phyloP scores from a whole-genome alignment of 2,113 vertebrate genomes.

The Ptychochromis oligacanthus region DNA sequence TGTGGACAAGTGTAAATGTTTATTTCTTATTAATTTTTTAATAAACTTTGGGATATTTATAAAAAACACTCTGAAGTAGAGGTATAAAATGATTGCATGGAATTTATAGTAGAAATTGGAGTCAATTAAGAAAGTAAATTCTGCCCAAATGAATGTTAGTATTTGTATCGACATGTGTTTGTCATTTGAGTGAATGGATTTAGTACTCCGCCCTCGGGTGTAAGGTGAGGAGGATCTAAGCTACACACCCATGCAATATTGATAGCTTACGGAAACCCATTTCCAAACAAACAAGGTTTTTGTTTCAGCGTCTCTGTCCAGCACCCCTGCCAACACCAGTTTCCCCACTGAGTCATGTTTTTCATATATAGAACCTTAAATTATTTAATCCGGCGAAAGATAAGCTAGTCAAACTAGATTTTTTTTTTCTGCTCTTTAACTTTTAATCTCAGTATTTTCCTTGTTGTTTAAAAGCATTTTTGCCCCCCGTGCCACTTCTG shows the following conservation, averaged over 20 bases:
- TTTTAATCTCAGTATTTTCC: background rate
- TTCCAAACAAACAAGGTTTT: conserved; percentile 55
- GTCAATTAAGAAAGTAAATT: background rate
- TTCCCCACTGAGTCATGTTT: background rate
- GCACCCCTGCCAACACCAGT: background rate
- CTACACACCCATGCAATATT: conserved; percentile 66
- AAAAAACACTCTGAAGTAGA: background rate
- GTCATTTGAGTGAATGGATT: conserved; percentile 44
- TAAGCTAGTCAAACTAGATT: background rate
- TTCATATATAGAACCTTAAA: background rate
- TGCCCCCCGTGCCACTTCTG: background rate
- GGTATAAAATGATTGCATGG: background rate
- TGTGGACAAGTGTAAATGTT: background rate
- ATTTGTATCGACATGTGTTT: background rate
- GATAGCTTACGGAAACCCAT: conserved; percentile 43
- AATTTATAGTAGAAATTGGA: background rate
- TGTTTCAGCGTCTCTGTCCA: conserved; percentile 33
- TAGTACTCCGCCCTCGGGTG: conserved; percentile 34
- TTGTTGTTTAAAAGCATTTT: background rate
- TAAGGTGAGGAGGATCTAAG: conserved; percentile 60
- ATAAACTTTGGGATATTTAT: background rate
- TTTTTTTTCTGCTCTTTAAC: background rate
- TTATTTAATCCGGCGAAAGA: background rate
- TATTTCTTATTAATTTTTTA: background rate
- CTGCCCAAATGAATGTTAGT: background rate